Conservation (phyloP, 2,113 vertebrate genomes). For the Oreotragus oreotragus region DNA sequence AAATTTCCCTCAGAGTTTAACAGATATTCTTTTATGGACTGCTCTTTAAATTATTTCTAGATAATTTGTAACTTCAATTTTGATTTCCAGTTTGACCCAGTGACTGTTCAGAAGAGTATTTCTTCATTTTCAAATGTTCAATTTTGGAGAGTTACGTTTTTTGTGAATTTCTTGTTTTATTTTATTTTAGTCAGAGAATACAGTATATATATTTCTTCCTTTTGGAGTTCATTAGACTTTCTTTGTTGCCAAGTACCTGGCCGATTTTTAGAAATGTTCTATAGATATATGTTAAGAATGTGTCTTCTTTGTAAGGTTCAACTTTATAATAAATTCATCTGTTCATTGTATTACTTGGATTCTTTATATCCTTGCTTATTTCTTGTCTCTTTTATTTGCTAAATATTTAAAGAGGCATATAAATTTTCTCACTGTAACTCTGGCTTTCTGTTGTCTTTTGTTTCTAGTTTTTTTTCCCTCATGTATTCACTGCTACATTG, state of each 20-base stretch:
- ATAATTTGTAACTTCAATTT: not conserved
- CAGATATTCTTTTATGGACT: not conserved
- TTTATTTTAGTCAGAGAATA: not conserved
- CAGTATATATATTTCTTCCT: not conserved
- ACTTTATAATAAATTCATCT: not conserved
- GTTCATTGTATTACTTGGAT: not conserved
- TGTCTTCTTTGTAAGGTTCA: not conserved
- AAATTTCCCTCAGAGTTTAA: not conserved
- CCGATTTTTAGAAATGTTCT: constrained; percentile 1
- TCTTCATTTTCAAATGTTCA: constrained; percentile 3
- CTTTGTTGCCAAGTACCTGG: not conserved
- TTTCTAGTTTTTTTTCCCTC: not conserved
- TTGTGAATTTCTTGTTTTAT: constrained; percentile 1
- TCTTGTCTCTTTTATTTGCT: not conserved
- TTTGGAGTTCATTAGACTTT: not conserved
- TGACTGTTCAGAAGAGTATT: not conserved
- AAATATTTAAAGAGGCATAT: not conserved
- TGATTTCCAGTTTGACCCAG: not conserved
- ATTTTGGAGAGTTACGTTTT: not conserved
- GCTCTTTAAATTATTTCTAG: not conserved
- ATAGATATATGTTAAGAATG: not conserved
- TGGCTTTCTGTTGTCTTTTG: not conserved
- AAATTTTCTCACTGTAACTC: not conserved
- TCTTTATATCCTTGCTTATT: constrained; percentile 11
- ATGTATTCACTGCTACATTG: not conserved